phyloP scores from a whole-genome alignment of 1,140 invertebrate species.

The Meloidogyne hapla region DNA sequence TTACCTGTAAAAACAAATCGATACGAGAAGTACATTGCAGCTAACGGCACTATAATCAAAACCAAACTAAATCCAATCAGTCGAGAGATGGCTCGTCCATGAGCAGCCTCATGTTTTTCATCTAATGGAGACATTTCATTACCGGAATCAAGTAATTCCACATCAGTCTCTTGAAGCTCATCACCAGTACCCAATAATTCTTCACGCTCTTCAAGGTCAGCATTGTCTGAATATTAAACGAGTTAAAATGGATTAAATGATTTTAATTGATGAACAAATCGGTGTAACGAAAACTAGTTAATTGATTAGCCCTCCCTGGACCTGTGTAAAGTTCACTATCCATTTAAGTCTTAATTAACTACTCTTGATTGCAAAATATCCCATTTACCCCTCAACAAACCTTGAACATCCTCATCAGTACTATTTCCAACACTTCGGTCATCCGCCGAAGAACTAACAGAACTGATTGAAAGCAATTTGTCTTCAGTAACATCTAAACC shows the following conservation, averaged over 20 bases:
- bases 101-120: constrained; percentile 11
- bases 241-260: no score
- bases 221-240: neutral
- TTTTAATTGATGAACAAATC: no score
- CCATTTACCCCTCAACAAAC: neutral
- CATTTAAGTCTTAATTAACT: no score
- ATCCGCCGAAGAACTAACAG: constrained; percentile 22
- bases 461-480: constrained; percentile 12
- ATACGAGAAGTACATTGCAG: constrained; percentile 45
- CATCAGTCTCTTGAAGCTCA: constrained; percentile 3
- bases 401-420: constrained; percentile 1
- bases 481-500: neutral
- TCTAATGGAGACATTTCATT: neutral
- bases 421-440: neutral
- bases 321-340: no score
- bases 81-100: constrained; percentile 30
- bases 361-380: no score
- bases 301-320: no score
- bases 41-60: constrained; percentile 40
- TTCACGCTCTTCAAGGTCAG: neutral
- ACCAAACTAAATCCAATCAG: constrained; percentile 42
- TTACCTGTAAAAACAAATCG: constrained; percentile 42
- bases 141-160: neutral
- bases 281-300: no score
- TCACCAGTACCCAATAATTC: neutral